Conservation (phyloP, 2,888 invertebrate species). For the Drosophila niveifrons region DNA sequence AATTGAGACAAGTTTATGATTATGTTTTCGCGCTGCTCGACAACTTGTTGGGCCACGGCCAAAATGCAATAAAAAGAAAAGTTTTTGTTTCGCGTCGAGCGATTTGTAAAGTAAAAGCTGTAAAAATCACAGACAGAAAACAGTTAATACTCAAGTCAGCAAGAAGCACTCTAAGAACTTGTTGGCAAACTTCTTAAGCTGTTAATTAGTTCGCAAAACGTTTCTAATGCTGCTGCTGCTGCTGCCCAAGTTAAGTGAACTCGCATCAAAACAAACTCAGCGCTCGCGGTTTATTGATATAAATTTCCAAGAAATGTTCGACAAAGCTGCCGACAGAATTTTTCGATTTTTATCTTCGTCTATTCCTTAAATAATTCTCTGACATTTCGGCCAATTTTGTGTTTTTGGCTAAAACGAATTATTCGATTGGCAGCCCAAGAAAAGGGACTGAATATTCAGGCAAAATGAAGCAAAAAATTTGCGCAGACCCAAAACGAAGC, state of each 20-base stretch:
- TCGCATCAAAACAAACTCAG: conserved; percentile 59
- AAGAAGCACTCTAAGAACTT: conserved; percentile 20
- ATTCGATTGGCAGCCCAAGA: conserved; percentile 60
- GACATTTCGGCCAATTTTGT: conserved; percentile 44
- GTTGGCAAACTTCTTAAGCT: conserved; percentile 51
- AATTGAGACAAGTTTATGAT: conserved; percentile 80
- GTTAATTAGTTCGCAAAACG: conserved; percentile 73
- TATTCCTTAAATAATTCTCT: conserved; percentile 39
- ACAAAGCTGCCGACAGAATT: conserved; percentile 35
- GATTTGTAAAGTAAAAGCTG: conserved; percentile 76
- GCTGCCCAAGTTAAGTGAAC: conserved; percentile 56
- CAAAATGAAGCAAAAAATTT: conserved; percentile 51
- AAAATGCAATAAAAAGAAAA: conserved; percentile 71
- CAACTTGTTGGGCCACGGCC: conserved; percentile 66
- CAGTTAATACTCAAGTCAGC: conserved; percentile 56
- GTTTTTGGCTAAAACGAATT: conserved; percentile 68
- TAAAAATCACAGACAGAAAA: conserved; percentile 79
- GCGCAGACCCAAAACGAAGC: conserved; percentile 35
- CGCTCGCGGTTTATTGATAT: conserved; percentile 57
- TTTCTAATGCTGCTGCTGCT: conserved; percentile 49
- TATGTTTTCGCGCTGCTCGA: conserved; percentile 54
- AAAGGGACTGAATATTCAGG: conserved; percentile 16
- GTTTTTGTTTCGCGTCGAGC: conserved; percentile 51
- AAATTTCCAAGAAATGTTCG: conserved; percentile 62
- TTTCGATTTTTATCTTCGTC: conserved; percentile 45